Evolutionary conservation across 2,113 vertebrate genomes (phyloP), one percentile per base, ranked within the genome.

Genomic region (Sylvilagus bachmani): DNA sequence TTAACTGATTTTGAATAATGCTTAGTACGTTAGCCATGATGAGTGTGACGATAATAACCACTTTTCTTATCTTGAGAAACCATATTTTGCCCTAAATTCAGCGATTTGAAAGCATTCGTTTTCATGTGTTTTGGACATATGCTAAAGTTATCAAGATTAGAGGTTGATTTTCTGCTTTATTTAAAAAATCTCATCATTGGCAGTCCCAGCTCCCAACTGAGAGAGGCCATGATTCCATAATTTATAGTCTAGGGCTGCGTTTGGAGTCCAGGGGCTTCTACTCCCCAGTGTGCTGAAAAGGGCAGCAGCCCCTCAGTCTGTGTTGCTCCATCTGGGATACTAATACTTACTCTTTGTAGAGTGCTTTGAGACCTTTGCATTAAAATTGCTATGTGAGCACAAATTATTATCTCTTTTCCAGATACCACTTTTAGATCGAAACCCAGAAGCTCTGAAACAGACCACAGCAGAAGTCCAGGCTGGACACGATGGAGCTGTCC

Each of bases 321-420:
- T 51, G 21, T 64, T 70, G 36, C 74, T 96, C 95, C 97, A 97
- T 97, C 96, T 97, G 97, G 97, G 96, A 97, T 97, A 96, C 86
- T 96, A 96, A 97, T 97, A 95, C 33, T 95, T 86, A 90, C 78
- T 95, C 88, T 97, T 89, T 91, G 83, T 77, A 84, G 78, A 95
- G 93, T 86, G 78, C 62, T 95, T 96, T 94, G 86, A 95, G 96
- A 90, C 85, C 79, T 95, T 92, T 95, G 95, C 83, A 94, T 96
- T 82, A 96, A 96, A 96, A 97, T 79, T 29, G 55, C 92, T 84
- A 83, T 95, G 79, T 86, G 85, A 97, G 85, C 91, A 92, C 49
- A 96, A 86, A 96, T 84, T 91, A 96, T 93, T 97, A 97, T 97
- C 92, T 96, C 90, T 97, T 97, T 97, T 96, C 97, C 97, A 97